phyloP scores from a whole-genome alignment of 2,888 invertebrate species.

The Torymus tubicola region DNA sequence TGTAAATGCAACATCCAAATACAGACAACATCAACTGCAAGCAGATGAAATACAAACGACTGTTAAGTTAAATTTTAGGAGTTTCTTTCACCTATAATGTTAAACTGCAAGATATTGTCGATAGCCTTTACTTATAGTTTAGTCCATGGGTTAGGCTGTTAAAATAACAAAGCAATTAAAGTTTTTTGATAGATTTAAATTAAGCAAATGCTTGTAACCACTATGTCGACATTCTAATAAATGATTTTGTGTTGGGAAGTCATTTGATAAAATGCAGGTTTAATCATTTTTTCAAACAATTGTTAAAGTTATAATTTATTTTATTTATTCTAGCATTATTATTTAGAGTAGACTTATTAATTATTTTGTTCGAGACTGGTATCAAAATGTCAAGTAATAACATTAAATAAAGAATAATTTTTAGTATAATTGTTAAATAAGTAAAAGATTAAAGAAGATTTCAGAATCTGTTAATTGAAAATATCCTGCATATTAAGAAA shows the following conservation, averaged over 20 bases:
- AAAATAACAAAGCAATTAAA: conserved; percentile 72
- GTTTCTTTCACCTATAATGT: conserved; percentile 74
- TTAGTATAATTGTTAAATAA: too few species aligned
- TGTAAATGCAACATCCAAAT: conserved; percentile 39
- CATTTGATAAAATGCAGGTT: conserved; percentile 4
- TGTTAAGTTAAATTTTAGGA: conserved; percentile 60
- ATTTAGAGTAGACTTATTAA: too few species aligned
- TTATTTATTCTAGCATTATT: conserved; percentile 5
- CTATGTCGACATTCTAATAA: conserved; percentile 7
- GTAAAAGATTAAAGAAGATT: too few species aligned
- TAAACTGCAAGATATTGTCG: conserved; percentile 73
- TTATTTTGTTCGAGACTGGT: too few species aligned
- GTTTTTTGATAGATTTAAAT: conserved; percentile 43
- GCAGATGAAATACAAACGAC: conserved; percentile 41
- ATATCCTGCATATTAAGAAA: too few species aligned
- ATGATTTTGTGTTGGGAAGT: neutral
- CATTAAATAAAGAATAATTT: too few species aligned
- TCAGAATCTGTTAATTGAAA: too few species aligned
- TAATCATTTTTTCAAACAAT: neutral
- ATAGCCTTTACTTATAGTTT: conserved; percentile 73
- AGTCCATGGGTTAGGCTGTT: conserved; percentile 76
- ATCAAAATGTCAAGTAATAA: too few species aligned
- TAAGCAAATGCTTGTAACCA: conserved; percentile 16
- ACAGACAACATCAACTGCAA: conserved; percentile 51
- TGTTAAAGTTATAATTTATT: too few species aligned